A percentile compares a stretch with the other conserved stretches of the same genome.
Conservation (phyloP, 1,140 invertebrate species). For the Melitaea cinxia region DNA sequence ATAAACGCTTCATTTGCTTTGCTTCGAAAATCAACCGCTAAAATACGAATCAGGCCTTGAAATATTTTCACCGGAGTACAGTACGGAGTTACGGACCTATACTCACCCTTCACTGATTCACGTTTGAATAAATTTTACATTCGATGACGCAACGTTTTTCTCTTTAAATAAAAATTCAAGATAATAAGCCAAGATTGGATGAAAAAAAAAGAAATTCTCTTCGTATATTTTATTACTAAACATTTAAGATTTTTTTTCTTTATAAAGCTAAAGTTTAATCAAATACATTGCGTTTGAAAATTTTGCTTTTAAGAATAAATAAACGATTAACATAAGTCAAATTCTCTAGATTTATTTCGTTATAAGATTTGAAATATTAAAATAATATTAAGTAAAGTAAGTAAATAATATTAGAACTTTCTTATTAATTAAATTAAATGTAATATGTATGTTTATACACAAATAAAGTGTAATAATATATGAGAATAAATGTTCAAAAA, state of each 20-base stretch:
- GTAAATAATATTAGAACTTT: too few species aligned
- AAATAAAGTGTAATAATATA: too few species aligned
- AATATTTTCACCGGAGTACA: constrained; percentile 50
- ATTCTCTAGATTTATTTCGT: too few species aligned
- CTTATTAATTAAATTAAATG: too few species aligned
- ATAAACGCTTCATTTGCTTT: constrained; percentile 78
- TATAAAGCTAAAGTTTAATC: not conserved
- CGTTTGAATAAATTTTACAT: constrained; percentile 12
- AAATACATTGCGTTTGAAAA: not conserved
- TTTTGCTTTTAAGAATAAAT: not conserved
- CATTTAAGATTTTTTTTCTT: not conserved
- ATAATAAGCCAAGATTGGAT: constrained; percentile 7
- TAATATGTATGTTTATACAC: too few species aligned
- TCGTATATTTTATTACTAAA: not conserved
- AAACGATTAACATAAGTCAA: not conserved
- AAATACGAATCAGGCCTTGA: constrained; percentile 47
- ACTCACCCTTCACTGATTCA: constrained; percentile 6
- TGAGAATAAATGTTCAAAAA: too few species aligned
- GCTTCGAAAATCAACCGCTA: constrained; percentile 57
- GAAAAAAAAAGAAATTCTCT: not conserved
- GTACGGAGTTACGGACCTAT: constrained; percentile 22
- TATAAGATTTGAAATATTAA: too few species aligned
- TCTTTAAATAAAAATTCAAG: constrained; percentile 2
- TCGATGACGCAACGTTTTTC: not conserved
- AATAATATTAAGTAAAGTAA: not conserved